Percentiles rank a stretch among this genome's conserved stretches.
phyloP scores from a whole-genome alignment of 2,888 invertebrate species.

The Eremobia ochroleuca region DNA sequence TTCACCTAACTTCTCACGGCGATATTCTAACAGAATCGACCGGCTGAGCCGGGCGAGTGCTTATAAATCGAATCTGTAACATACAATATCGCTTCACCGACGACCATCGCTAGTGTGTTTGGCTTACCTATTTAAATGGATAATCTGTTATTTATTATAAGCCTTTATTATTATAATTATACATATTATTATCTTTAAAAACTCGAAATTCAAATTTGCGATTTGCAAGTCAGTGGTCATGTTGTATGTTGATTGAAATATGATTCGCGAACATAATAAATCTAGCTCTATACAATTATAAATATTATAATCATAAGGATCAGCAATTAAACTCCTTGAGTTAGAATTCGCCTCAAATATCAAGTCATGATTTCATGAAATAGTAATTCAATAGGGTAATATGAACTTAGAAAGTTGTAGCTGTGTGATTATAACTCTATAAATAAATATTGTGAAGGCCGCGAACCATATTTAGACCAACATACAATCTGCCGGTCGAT shows the following conservation, averaged over 20 bases:
- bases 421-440: neutral
- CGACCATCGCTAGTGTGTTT: neutral
- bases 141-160: neutral
- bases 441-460: neutral
- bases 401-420: neutral
- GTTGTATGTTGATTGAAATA: neutral
- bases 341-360: neutral
- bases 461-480: neutral
- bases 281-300: neutral
- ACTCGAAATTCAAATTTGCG: neutral
- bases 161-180: neutral
- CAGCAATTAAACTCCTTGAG: too few species aligned
- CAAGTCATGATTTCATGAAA: conserved; percentile 2
- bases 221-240: neutral
- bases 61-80: neutral
- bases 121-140: too few species aligned
- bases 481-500: neutral
- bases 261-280: neutral
- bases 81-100: neutral
- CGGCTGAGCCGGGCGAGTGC: neutral
- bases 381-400: neutral
- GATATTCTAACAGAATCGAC: too few species aligned
- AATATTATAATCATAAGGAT: too few species aligned
- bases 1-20: too few species aligned
- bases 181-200: neutral